phyloP scores from a whole-genome alignment of 2,888 invertebrate genomes.

The Punctoribates punctum region DNA sequence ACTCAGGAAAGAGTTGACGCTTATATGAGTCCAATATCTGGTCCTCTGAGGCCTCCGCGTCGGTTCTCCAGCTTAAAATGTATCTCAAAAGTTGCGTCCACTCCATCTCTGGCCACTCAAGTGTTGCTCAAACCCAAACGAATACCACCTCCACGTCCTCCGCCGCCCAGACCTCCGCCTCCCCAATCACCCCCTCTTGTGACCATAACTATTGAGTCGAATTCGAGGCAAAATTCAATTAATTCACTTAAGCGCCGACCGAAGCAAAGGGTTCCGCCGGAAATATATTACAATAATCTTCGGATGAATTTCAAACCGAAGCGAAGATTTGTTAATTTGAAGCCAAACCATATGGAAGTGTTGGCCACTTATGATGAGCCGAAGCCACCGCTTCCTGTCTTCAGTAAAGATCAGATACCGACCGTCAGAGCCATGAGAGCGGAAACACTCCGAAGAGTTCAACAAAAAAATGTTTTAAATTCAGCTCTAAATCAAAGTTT shows the following conservation, averaged over 20 bases:
- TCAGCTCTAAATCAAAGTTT: not conserved
- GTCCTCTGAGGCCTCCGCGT: slow-evolving; percentile 36
- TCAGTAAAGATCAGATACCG: not conserved
- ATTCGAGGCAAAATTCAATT: no score
- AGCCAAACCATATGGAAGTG: not conserved
- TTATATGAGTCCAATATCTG: slow-evolving; percentile 37
- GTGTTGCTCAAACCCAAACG: not conserved
- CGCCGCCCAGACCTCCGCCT: slow-evolving; percentile 39
- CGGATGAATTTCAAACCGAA: slow-evolving; percentile 38
- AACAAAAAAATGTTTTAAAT: not conserved
- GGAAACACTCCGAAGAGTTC: not conserved
- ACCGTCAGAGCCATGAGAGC: not conserved
- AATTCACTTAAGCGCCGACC: not conserved
- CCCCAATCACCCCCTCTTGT: not conserved
- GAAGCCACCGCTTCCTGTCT: not conserved
- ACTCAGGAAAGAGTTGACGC: slow-evolving; percentile 37
- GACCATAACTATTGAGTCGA: not conserved
- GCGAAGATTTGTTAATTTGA: slow-evolving; percentile 16
- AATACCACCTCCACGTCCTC: slow-evolving; percentile 16
- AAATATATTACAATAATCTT: slow-evolving; percentile 37
- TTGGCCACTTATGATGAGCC: not conserved
- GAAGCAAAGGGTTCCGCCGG: slow-evolving; percentile 21
- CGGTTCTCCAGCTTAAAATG: slow-evolving; percentile 11
- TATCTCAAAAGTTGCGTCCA: not conserved
- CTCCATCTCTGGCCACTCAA: slow-evolving; percentile 4